Conservation (phyloP, 2,797 vertebrate species). For the Zalophus californianus region DNA sequence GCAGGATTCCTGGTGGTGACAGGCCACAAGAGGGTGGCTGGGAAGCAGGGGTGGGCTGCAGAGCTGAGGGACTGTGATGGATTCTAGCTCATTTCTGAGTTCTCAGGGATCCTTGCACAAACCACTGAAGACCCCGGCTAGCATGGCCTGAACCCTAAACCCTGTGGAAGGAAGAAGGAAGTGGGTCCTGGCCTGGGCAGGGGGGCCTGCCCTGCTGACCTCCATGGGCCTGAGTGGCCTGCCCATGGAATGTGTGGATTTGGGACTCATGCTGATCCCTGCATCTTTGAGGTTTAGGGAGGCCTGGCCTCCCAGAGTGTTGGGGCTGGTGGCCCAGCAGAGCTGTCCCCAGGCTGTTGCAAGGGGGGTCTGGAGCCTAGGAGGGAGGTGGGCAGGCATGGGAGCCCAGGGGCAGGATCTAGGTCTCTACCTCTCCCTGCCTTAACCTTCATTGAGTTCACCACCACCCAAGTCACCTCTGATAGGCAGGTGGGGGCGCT, state of each 20-base stretch:
- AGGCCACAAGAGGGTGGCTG: too few relatives aligned
- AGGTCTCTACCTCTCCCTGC: not conserved
- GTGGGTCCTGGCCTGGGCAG: not conserved
- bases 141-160: not conserved
- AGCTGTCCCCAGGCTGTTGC: not conserved
- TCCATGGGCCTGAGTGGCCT: not conserved
- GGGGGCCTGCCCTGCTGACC: too few relatives aligned
- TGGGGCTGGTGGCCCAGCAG: not conserved
- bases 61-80: not conserved
- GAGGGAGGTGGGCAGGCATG: not conserved
- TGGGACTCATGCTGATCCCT: not conserved
- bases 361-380: not conserved
- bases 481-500: not conserved
- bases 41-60: not conserved
- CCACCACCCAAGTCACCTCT: fast-evolving
- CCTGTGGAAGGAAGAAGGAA: not conserved
- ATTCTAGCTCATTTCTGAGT: not conserved
- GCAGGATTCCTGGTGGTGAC: not conserved
- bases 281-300: not conserved
- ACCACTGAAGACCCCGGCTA: not conserved
- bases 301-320: not conserved
- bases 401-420: not conserved
- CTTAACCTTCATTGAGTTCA: not conserved
- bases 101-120: not conserved
- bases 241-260: not conserved